Percentiles rank a stretch among this genome's conserved stretches.
Conservation (phyloP, 2,797 vertebrate species). For the Artibeus lituratus region DNA sequence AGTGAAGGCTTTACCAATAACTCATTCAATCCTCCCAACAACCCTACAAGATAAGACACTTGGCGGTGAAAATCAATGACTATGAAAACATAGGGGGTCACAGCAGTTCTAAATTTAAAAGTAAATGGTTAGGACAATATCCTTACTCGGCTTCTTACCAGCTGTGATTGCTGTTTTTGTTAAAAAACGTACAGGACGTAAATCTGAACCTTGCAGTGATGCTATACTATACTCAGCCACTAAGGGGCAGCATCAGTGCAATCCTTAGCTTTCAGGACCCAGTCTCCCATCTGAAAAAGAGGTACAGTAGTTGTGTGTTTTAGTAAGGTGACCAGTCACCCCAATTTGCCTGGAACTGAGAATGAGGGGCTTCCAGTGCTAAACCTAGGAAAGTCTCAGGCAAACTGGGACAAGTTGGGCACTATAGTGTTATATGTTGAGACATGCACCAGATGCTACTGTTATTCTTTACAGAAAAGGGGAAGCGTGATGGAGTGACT, state of each 20-base stretch:
- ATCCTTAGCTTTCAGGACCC: neutral
- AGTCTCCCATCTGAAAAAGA: neutral
- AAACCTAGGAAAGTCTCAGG: neutral
- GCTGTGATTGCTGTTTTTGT: neutral
- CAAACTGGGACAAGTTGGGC: neutral
- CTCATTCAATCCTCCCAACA: neutral
- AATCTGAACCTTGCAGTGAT: neutral
- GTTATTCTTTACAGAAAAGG: neutral
- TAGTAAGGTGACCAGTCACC: neutral
- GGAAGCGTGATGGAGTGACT: neutral
- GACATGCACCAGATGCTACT: neutral
- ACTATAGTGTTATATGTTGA: neutral
- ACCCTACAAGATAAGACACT: neutral
- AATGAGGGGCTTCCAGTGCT: neutral
- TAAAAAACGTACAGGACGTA: neutral
- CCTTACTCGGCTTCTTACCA: neutral
- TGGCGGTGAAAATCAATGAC: neutral
- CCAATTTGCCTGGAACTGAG: neutral
- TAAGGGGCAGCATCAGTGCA: neutral
- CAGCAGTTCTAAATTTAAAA: neutral
- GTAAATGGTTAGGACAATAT: neutral
- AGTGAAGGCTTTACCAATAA: neutral
- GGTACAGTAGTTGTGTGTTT: neutral
- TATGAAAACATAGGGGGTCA: neutral
- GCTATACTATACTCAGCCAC: neutral